Conservation (phyloP, 2,113 vertebrate species). For the Microcebus lehilahytsara region DNA sequence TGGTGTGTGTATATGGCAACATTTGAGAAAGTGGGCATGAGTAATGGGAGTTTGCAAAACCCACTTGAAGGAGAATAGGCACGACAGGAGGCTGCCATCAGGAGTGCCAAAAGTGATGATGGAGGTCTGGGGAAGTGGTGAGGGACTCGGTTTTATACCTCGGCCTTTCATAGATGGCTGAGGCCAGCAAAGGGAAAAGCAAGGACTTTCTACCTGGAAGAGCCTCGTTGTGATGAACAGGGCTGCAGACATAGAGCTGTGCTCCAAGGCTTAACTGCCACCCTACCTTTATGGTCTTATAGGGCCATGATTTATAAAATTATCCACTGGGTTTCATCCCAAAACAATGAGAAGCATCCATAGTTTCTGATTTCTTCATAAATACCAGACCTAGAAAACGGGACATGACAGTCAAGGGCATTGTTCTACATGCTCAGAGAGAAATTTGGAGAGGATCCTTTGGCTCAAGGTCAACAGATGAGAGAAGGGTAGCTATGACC, state of each 20-base stretch:
- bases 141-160: not conserved
- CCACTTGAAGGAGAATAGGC: not conserved
- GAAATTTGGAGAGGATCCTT: not conserved
- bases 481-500: not conserved
- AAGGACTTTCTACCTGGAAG: not conserved
- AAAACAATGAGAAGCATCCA: not conserved
- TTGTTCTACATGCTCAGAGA: not conserved
- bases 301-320: not conserved
- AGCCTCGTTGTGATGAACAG: too few species aligned
- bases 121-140: accelerated
- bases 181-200: not conserved
- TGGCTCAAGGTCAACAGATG: not conserved
- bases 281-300: not conserved
- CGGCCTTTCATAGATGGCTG: not conserved
- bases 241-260: too few species aligned
- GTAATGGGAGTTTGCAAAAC: not conserved
- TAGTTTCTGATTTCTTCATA: not conserved
- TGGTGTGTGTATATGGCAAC: not conserved
- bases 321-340: not conserved
- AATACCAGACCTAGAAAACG: not conserved
- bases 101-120: not conserved
- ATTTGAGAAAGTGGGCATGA: too few species aligned
- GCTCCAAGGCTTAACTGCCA: not conserved
- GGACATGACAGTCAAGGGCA: not conserved
- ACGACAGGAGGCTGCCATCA: accelerated